Conservation (phyloP, 2,797 vertebrate genomes). For the Pachyuromys duprasi region DNA sequence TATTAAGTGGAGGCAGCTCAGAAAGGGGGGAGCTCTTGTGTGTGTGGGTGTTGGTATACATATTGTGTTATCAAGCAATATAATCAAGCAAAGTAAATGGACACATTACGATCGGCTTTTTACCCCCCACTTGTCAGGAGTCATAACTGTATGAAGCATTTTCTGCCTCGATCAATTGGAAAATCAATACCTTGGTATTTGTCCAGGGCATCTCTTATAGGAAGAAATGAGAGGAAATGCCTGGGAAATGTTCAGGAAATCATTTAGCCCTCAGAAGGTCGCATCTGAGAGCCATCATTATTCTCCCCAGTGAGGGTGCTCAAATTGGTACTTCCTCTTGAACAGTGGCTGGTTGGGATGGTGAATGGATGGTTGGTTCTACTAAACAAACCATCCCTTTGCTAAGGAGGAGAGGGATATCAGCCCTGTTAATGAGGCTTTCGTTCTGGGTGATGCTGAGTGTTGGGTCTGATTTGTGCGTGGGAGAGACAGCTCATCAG, state of each 20-base stretch:
- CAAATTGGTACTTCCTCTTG: neutral
- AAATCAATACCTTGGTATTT: constrained; percentile 71
- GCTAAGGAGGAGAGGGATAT: neutral
- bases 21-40: neutral
- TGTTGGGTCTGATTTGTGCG: neutral
- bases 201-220: constrained; percentile 51
- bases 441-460: rapidly evolving
- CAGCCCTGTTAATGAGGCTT: rapidly evolving
- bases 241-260: neutral
- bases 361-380: rapidly evolving
- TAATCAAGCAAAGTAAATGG: constrained; percentile 74
- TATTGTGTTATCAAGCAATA: constrained; percentile 35
- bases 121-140: constrained; percentile 72
- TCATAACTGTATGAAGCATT: constrained; percentile 67
- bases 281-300: neutral
- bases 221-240: constrained; percentile 38
- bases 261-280: neutral
- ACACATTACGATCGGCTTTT: constrained; percentile 73
- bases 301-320: neutral
- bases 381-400: neutral
- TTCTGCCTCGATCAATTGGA: constrained; percentile 68
- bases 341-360: neutral
- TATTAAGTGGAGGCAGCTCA: neutral
- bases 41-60: neutral
- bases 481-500: constrained; percentile 88